Percentiles rank a stretch among this genome's conserved stretches.
Evolutionary conservation across 2,888 invertebrate genomes (phyloP).

Genomic region (Thymelicus sylvestris): DNA sequence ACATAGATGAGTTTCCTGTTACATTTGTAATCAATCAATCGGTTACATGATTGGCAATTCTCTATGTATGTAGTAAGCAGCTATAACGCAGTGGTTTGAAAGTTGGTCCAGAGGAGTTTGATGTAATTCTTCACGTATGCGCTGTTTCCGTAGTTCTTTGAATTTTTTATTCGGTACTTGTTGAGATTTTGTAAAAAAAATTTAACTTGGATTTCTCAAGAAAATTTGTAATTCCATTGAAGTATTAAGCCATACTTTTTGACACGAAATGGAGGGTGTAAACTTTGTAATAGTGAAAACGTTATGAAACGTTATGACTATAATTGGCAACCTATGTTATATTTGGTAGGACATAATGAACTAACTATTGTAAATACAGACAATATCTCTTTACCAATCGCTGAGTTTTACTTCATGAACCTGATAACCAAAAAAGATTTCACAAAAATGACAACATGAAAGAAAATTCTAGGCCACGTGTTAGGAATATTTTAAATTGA

Average conservation of each 20-base stretch:
- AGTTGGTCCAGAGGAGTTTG: not conserved
- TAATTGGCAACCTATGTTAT: too few relatives aligned
- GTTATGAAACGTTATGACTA: too few relatives aligned
- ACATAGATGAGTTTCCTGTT: constrained; percentile 30
- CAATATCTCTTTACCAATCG: too few relatives aligned
- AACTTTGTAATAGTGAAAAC: too few relatives aligned
- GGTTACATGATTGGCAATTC: constrained; percentile 20
- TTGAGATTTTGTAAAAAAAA: too few relatives aligned
- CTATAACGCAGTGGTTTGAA: not conserved
- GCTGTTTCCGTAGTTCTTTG: not conserved
- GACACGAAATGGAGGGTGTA: too few relatives aligned
- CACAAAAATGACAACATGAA: constrained; percentile 2
- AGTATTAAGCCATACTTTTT: too few relatives aligned
- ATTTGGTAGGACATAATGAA: too few relatives aligned
- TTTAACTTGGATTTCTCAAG: too few relatives aligned
- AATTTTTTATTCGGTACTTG: too few relatives aligned
- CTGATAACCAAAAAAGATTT: not conserved
- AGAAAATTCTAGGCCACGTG: constrained; percentile 15
- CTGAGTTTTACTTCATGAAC: not conserved
- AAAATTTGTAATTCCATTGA: too few relatives aligned
- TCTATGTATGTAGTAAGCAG: not conserved
- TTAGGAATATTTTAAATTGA: constrained; percentile 23
- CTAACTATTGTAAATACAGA: too few relatives aligned
- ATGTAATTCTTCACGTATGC: not conserved
- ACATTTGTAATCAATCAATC: constrained; percentile 34